Conservation (phyloP, 92 coral and sea anemone species). For the Porites lobata region DNA sequence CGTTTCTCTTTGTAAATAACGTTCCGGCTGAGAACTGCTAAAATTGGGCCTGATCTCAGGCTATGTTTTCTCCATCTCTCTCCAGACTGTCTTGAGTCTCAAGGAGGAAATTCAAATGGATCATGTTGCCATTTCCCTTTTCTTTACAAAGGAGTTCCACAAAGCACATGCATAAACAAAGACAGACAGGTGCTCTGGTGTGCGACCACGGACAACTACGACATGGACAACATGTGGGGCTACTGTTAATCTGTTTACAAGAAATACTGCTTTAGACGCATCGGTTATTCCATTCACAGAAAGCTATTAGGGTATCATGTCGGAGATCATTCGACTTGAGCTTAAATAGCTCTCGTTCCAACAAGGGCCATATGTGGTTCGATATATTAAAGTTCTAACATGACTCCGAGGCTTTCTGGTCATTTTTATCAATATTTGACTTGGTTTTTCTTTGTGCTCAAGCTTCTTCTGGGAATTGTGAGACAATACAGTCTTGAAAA, state of each 20-base stretch:
- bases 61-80: neutral
- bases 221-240: slow-evolving; percentile 54
- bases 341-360: no score
- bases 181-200: slow-evolving; percentile 69
- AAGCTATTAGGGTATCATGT: neutral
- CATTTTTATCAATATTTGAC: no score
- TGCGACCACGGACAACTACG: slow-evolving; percentile 55
- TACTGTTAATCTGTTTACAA: slow-evolving; percentile 43
- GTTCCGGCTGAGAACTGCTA: no score
- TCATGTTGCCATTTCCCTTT: slow-evolving; percentile 55
- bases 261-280: neutral
- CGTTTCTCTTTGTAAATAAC: no score
- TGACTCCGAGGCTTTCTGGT: no score
- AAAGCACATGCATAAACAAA: slow-evolving; percentile 44
- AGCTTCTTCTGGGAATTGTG: no score
- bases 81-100: slow-evolving; percentile 34
- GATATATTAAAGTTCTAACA: no score
- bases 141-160: slow-evolving; percentile 39
- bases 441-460: no score
- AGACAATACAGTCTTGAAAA: no score
- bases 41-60: no score
- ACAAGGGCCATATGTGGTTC: no score
- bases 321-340: neutral
- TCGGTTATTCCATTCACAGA: neutral
- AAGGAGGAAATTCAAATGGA: slow-evolving; percentile 55